Base-by-base conservation (phyloP, 1,140 invertebrate genomes). In the Limonius californicus region DNA sequence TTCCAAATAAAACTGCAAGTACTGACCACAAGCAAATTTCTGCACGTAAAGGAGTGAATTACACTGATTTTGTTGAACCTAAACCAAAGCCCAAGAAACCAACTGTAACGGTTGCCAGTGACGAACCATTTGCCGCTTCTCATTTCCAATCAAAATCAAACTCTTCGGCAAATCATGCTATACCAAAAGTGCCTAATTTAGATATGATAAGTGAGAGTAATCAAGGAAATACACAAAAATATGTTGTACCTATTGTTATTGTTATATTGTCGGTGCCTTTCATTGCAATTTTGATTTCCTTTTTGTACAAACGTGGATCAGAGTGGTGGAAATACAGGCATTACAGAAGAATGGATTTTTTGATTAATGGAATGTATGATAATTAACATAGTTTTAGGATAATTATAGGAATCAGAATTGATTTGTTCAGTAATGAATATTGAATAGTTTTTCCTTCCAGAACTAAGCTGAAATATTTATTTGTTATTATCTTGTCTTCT, bases 311-410 rank as follows among this genome's bases (percentile, higher is more conserved):
- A 73, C 76, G 82, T 67, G 83, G 86, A 6, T 79, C 81, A 73
- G 88, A 90, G 72, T 88, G 86, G 71, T 89, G 88, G 87, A 83
- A 86, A 65, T 86, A 89, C 64, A 80, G 88, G 68, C 87, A 90
- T 74, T 90, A 90, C 69, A 81, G 85, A 64, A 79, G 88, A 70
- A 89, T 90, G 89, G 88, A 90, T 77, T 89, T 88, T 74, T 78
- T 90, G 7, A 85, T 90, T 64, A 87, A 90, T 76, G 89, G 88
- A 65, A 89, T 90, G 85, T 90, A 90, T 69, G 88, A 90, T 79
- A 87, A 88, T 68, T 88, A n/a, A 39, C 23, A n/a, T n/a, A n/a
- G n/a, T n/a, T n/a, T n/a, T n/a, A n/a, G n/a, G n/a, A n/a, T n/a
- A n/a, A n/a, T n/a, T n/a, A n/a, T n/a, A n/a, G n/a, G n/a, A n/a